Base-by-base conservation (phyloP, 2,113 vertebrate genomes). In the Vulpes lagopus region DNA sequence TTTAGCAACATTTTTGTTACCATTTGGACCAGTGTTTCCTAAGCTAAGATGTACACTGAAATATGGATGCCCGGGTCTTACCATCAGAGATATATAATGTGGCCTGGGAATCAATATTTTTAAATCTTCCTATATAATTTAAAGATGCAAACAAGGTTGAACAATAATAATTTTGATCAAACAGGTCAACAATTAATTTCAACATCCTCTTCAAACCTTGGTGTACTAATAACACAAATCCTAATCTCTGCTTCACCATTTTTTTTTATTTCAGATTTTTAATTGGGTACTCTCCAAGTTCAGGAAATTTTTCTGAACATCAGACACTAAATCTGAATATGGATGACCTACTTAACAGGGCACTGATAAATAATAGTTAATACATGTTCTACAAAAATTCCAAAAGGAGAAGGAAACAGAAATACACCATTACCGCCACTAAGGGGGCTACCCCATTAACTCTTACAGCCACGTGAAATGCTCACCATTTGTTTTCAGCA, bases 301-400 rank as follows among this genome's bases (percentile, higher is more conserved):
- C 11, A 89, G 53, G 11, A 95, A 91, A 80, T 85, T 38, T 20
- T 96, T 80, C 65, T 94, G 59, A 93, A 86, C 16, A 64, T 57
- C 51, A n/a, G 4, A 59, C n/a, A 88, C 5, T 12, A 85, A 87
- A 78, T 95, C 55, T 96, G 35, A 93, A 71, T 59, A 82, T 8
- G 74, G 67, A 86, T 86, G 49, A 85, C 20, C 11, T 96, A 23
- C 9, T 74, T 95, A 76, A 14, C 0, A 49, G 8, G 9, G 11
- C 35, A 84, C 0, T 67, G 20, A 78, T 89, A 82, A 88, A 73
- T 20, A 96, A 65, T 32, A 74, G 5, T 55, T 67, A 84, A 49
- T 51, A 65, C 84, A 65, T 38, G 25, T 30, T 43, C n/a, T 81
- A 1, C 32, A 38, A 76, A 81, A 73, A 91, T 96, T 80, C 16